These are phyloP conservation scores for Pectinophora gossypiella DNA, from an alignment of 1,140 invertebrate species.

Conservation along the genomic window DNA sequence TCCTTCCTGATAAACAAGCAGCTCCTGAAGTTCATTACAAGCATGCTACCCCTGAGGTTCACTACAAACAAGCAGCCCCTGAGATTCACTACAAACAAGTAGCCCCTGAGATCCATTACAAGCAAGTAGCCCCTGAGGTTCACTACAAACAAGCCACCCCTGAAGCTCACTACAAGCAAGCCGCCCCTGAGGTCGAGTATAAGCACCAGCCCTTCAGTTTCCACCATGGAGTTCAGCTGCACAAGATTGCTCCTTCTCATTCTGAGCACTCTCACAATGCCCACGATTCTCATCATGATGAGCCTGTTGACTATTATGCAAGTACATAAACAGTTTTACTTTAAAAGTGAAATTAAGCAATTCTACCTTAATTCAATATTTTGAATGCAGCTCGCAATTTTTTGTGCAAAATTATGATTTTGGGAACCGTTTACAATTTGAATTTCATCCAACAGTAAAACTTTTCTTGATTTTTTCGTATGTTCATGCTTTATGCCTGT, in stretches of 20 bases:
- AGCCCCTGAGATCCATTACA: constrained; percentile 21
- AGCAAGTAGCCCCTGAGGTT: constrained; percentile 1
- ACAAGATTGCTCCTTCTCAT: constrained; percentile 7
- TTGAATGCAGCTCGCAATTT: too few species aligned
- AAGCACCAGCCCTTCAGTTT: neutral
- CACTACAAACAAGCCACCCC: constrained; percentile 1
- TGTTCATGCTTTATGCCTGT: too few species aligned
- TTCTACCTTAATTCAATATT: too few species aligned
- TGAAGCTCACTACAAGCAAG: neutral
- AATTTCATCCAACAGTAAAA: too few species aligned
- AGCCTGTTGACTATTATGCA: constrained; percentile 64
- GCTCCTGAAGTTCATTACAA: constrained; percentile 10
- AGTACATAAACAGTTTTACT: too few species aligned
- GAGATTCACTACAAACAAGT: constrained; percentile 28
- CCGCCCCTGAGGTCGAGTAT: neutral
- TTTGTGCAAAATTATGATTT: too few species aligned
- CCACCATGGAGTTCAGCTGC: neutral
- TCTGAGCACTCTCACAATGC: constrained; percentile 30
- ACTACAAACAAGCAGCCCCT: constrained; percentile 26
- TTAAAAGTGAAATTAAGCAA: too few species aligned
- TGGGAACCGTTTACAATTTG: too few species aligned
- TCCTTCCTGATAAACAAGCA: neutral
- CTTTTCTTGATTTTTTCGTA: too few species aligned
- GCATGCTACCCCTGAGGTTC: constrained; percentile 11
- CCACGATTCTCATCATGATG: constrained; percentile 22